These are phyloP conservation scores for Rynchops niger DNA, from an alignment of 2,113 vertebrate genomes.

Conservation along the genomic window DNA sequence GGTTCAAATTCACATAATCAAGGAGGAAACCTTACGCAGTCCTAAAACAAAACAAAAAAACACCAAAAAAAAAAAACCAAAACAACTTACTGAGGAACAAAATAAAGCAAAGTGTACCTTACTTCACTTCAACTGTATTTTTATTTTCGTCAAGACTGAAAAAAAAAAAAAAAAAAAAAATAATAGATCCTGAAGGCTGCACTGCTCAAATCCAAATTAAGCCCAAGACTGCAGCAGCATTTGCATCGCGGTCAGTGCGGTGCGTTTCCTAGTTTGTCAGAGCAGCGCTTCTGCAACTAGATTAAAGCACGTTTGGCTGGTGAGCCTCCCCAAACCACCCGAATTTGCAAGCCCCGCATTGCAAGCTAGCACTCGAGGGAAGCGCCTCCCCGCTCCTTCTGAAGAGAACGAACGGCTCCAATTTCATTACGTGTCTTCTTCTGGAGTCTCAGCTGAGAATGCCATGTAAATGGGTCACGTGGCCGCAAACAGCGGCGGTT, in stretches of 20 bases:
- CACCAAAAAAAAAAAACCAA: background rate
- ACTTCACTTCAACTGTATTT: conserved; percentile 73
- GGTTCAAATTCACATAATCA: conserved; percentile 67
- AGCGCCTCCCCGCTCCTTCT: conserved; percentile 66
- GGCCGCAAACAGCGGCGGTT: conserved; percentile 77
- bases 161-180: background rate
- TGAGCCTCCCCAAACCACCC: conserved; percentile 61
- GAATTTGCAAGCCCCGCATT: conserved; percentile 56
- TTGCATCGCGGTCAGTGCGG: conserved; percentile 48
- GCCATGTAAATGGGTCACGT: conserved; percentile 84
- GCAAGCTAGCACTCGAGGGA: conserved; percentile 34
- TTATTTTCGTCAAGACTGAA: conserved; percentile 76
- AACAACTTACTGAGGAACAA: conserved; percentile 57
- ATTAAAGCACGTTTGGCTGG: conserved; percentile 61
- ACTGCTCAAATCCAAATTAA: conserved; percentile 69
- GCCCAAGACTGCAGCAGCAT: conserved; percentile 68
- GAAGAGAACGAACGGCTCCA: conserved; percentile 70
- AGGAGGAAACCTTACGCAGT: conserved; percentile 73
- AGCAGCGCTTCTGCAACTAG: conserved; percentile 63
- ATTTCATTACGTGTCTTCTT: conserved; percentile 71
- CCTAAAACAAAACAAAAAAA: conserved; percentile 68
- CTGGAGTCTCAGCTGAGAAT: conserved; percentile 80
- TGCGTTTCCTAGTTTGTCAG: conserved; percentile 58
- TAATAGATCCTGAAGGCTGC: conserved; percentile 58
- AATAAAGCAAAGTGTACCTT: conserved; percentile 75